These are phyloP conservation scores for Beaufortia kweichowensis DNA, from an alignment of 2,113 vertebrate genomes.

Conservation along the genomic window DNA sequence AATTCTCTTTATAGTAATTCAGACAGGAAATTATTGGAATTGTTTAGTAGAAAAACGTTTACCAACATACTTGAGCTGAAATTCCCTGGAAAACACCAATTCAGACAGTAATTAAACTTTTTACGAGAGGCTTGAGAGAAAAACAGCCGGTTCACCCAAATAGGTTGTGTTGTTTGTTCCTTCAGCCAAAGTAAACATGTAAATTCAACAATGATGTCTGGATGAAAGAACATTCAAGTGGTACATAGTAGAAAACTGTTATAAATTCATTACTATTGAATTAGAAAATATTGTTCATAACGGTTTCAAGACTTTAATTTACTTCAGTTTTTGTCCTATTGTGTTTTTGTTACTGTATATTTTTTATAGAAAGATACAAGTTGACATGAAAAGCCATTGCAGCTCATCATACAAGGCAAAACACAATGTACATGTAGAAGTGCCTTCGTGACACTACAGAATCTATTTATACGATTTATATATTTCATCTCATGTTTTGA, in stretches of 20 bases:
- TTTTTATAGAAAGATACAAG: constrained; percentile 7
- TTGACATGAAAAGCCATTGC: constrained; percentile 1
- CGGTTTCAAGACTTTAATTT: constrained; percentile 2
- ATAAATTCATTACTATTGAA: background rate
- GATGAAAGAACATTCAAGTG: background rate
- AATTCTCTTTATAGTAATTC: background rate
- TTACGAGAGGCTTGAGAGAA: constrained; percentile 61
- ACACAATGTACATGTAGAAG: background rate
- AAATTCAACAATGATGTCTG: constrained; percentile 64
- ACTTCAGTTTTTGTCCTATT: constrained; percentile 28
- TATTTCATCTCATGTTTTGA: constrained; percentile 39
- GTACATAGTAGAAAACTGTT: background rate
- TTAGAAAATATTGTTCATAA: constrained; percentile 18
- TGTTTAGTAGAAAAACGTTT: constrained; percentile 15
- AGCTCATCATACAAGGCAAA: background rate
- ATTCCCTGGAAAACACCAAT: constrained; percentile 52
- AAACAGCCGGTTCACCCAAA: constrained; percentile 65
- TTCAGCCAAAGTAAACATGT: constrained; percentile 73
- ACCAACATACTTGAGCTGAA: constrained; percentile 39
- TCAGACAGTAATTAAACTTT: constrained; percentile 61
- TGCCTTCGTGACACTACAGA: constrained; percentile 6
- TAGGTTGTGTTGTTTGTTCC: constrained; percentile 69
- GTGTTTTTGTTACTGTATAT: constrained; percentile 22
- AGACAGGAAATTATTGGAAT: background rate
- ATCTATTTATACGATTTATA: constrained; percentile 48